Evolutionary conservation across 2,888 invertebrate genomes (phyloP), one percentile per base, ranked within the genome.

Genomic region (Psylliodes chrysocephalus): DNA sequence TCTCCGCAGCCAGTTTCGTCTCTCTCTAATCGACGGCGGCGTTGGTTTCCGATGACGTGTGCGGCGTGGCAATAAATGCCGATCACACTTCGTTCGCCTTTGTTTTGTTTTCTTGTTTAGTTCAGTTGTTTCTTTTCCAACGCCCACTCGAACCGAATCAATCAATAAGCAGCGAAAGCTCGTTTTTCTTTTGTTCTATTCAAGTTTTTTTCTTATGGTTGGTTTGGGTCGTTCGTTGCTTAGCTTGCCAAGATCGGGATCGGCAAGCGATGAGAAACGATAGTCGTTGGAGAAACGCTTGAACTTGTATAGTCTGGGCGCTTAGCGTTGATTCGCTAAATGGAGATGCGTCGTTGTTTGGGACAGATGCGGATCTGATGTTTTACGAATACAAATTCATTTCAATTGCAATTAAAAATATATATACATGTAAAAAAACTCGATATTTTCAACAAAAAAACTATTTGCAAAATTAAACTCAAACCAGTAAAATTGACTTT

Each of bases 111-210:
- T 44, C 44, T 55, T 42, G 42, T 42, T 40, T 35, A 52, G 52
- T 25, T 33, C 33, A 52, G 35, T 52, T 53, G 40, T 60, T 53
- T 53, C 60, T 44, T 52, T 60, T 60, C 53, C 60, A 28, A 60
- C 52, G 56, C 44, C 56, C 44, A 63, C 57, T 63, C 25, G 49
- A 57, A 63, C 35, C 57, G 52, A 52, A 56, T 46, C 55, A 62
- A 56, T 63, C 63, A 63, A 63, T 63, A 56, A 63, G 33, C 51
- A 57, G 44, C 51, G 57, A 56, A 57, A 42, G 57, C 63, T 55
- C 33, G 63, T 63, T 62, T 59, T 59, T 59, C 49, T 59, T 59
- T 59, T 51, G 59, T 59, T 49, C 49, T 18, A 17, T 42, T 35
- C 14, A 14, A 4, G 35, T 35, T 35, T 35, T 35, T 35, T 35